Percentiles rank a stretch among this genome's conserved stretches.
phyloP scores from a whole-genome alignment of 2,888 invertebrate species.

The Metalampra italica region DNA sequence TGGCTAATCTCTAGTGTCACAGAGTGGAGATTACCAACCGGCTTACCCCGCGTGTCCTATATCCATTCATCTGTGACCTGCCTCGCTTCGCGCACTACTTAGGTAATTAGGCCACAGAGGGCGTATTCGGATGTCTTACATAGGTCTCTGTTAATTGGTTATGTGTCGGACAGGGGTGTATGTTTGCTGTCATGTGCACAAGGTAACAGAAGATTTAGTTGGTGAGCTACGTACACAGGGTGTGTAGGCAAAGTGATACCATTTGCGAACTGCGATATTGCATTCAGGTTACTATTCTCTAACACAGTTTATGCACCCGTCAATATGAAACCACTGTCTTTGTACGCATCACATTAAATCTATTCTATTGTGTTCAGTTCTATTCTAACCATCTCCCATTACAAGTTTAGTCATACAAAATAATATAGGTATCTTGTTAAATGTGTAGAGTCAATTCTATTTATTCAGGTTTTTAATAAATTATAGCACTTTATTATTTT shows the following conservation, averaged over 20 bases:
- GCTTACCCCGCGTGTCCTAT: conserved; percentile 22
- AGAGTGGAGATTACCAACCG: conserved; percentile 34
- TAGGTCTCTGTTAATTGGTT: conserved; percentile 3
- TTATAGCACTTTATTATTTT: too few species aligned
- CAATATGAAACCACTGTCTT: too few species aligned
- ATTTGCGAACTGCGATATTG: too few species aligned
- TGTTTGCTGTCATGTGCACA: conserved; percentile 7
- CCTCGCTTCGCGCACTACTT: conserved; percentile 16
- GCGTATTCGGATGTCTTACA: background rate
- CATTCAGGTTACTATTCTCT: too few species aligned
- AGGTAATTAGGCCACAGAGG: background rate
- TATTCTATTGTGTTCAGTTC: too few species aligned
- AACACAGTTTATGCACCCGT: too few species aligned
- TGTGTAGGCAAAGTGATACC: background rate
- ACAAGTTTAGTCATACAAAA: too few species aligned
- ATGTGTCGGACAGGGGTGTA: conserved; percentile 2
- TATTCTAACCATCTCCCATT: too few species aligned
- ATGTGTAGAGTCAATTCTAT: too few species aligned
- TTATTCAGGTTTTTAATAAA: too few species aligned
- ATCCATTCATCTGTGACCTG: conserved; percentile 29
- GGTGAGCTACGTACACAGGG: conserved; percentile 3
- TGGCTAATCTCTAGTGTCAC: conserved; percentile 53
- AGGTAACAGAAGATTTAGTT: conserved; percentile 6
- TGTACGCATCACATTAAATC: too few species aligned
- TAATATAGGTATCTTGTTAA: too few species aligned